Evolutionary conservation across 30 jellyfish, hydroid and myxozoan genomes (phyloP).

Genomic region (Phacellophora camtschatica): DNA sequence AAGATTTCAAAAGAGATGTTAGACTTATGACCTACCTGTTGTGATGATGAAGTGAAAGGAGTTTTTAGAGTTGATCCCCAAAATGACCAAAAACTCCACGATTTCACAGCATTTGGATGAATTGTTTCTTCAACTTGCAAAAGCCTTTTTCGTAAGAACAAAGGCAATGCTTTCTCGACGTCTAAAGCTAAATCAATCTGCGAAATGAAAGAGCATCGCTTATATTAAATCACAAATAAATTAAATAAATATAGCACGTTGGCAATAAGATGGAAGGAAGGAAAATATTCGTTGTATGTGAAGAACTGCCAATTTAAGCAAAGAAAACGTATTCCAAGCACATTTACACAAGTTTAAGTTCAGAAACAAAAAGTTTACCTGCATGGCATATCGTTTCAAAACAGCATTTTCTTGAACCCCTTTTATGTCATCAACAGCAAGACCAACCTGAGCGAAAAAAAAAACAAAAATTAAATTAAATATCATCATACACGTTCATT

Average conservation of each 20-base stretch:
- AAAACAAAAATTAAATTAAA: too few relatives aligned
- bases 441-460: conserved; percentile 59
- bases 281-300: too few relatives aligned
- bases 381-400: conserved; percentile 81
- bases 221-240: too few relatives aligned
- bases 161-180: conserved; percentile 94
- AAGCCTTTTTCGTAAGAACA: conserved; percentile 64
- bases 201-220: too few relatives aligned
- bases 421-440: conserved; percentile 90
- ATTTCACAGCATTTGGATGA: conserved; percentile 79
- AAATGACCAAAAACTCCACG: conserved; percentile 97
- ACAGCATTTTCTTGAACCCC: conserved; percentile 92
- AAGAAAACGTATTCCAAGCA: background rate
- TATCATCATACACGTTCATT: too few relatives aligned
- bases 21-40: conserved; percentile 28
- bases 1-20: too few relatives aligned
- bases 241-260: too few relatives aligned
- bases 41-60: conserved; percentile 22
- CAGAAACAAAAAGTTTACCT: conserved; percentile 17
- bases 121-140: conserved; percentile 83
- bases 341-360: background rate
- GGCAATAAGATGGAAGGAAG: too few relatives aligned
- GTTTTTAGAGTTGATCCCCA: conserved; percentile 81
- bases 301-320: background rate
- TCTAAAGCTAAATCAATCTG: conserved; percentile 95